Base-by-base conservation (phyloP, 2,113 vertebrate species). In the Recurvirostra avosetta region DNA sequence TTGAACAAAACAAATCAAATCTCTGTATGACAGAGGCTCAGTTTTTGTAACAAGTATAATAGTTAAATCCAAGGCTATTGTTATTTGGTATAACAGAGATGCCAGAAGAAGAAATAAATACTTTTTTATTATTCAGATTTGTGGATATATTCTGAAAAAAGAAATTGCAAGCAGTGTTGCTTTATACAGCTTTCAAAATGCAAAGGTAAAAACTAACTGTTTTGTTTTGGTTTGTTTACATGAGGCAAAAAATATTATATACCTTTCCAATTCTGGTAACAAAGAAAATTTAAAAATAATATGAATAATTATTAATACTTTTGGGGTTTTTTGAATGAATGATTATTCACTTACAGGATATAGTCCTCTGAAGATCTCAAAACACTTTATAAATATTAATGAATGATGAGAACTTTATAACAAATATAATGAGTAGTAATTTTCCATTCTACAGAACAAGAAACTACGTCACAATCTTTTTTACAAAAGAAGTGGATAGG, bases 121-220 rank as follows among this genome's bases (percentile, higher is more conserved):
- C 53, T 84, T 90, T 85, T 61, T 55, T 62, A 65, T 25, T 63
- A 38, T 91, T 94, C 19, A 14, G 12, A 90, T 94, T 90, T 87
- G 80, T 71, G 20, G 53, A 78, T 62, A 73, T 63, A 90, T 45
- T 70, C 34, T 29, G 5, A 96, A 96, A 88, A 86, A 40, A 91
- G 26, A 77, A 94, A 86, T 17, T 43, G 50, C 41, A 83, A 50
- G 61, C 79, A 84, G 45, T 88, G 32, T 75, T 93, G 82, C 53
- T 95, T 94, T 63, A 76, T 22, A 41, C 32, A 94, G 85, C 34
- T 87, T 95, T 94, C 47, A 90, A 76, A 96, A 95, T 59, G 26
- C 32, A 96, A 83, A 66, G 5, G 15, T 45, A 32, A 53, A 93
- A 90, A 29, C 71, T 74, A 73, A 78, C 12, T 29, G 5, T 9